Conservation (phyloP, 2,797 vertebrate genomes). For the Danio aesculapii region DNA sequence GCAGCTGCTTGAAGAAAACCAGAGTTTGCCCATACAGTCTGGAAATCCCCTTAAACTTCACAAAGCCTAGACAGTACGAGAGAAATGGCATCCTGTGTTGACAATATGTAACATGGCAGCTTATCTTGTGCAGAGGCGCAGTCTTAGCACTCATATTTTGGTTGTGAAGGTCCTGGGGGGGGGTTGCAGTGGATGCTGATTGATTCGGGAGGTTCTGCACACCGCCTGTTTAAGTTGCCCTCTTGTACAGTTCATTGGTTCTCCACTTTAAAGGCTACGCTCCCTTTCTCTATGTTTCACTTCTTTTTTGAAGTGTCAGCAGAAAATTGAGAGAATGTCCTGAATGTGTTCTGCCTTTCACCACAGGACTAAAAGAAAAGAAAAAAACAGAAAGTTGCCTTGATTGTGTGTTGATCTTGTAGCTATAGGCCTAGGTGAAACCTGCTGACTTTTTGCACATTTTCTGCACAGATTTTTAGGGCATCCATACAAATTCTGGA, state of each 20-base stretch:
- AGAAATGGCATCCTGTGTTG: slow-evolving; percentile 76
- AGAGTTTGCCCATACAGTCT: slow-evolving; percentile 69
- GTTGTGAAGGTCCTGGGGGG: slow-evolving; percentile 63
- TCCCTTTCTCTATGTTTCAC: slow-evolving; percentile 39
- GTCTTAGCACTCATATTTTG: slow-evolving; percentile 71
- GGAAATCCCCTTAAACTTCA: slow-evolving; percentile 73
- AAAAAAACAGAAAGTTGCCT: slow-evolving; percentile 12
- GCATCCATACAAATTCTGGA: background rate
- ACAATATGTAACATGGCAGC: slow-evolving; percentile 76
- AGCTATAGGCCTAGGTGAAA: background rate
- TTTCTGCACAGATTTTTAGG: background rate
- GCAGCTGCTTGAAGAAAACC: slow-evolving; percentile 74
- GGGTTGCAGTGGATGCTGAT: slow-evolving; percentile 74
- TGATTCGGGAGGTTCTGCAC: slow-evolving; percentile 68
- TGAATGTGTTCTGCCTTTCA: slow-evolving; percentile 23
- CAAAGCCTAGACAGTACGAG: slow-evolving; percentile 67
- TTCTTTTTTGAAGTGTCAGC: slow-evolving; percentile 52
- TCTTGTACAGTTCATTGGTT: slow-evolving; percentile 64
- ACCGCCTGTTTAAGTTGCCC: slow-evolving; percentile 64
- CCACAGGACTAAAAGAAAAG: slow-evolving; percentile 22
- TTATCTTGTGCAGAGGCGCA: slow-evolving; percentile 66
- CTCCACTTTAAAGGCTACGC: slow-evolving; percentile 47
- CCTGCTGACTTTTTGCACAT: slow-evolving; percentile 13
- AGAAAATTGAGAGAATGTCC: slow-evolving; percentile 45
- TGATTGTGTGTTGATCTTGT: background rate